These are phyloP conservation scores for Lagopus muta DNA, from an alignment of 2,113 vertebrate genomes.

Conservation along the genomic window DNA sequence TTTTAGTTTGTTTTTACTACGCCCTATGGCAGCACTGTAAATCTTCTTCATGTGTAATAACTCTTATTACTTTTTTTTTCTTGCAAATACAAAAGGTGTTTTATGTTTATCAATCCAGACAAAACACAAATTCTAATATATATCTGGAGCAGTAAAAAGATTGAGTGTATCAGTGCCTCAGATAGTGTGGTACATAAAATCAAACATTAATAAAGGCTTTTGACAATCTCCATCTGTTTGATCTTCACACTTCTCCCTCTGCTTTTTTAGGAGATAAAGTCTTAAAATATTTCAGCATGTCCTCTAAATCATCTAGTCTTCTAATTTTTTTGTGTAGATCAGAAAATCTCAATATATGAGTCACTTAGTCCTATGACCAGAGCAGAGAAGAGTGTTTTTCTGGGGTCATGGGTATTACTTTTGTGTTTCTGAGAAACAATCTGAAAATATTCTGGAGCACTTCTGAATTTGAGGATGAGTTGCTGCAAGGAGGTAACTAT, in stretches of 20 bases:
- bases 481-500: background rate
- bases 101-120: slow-evolving; percentile 44
- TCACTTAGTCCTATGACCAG: slow-evolving; percentile 18
- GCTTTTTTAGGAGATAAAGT: slow-evolving; percentile 39
- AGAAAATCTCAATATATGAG: slow-evolving; percentile 15
- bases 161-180: slow-evolving; percentile 18
- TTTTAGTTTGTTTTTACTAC: background rate
- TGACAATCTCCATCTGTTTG: slow-evolving; percentile 66
- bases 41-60: slow-evolving; percentile 40
- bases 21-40: slow-evolving; percentile 51
- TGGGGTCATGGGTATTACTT: background rate
- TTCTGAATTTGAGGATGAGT: slow-evolving; percentile 4
- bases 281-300: slow-evolving; percentile 47
- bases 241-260: slow-evolving; percentile 55
- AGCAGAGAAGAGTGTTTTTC: background rate
- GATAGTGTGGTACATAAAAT: slow-evolving; percentile 55
- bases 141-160: slow-evolving; percentile 43
- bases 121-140: slow-evolving; percentile 25
- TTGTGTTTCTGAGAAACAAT: background rate
- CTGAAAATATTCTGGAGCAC: background rate
- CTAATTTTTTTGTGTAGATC: background rate
- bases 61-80: slow-evolving; percentile 20
- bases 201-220: slow-evolving; percentile 65
- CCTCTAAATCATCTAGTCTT: slow-evolving; percentile 14
- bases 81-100: slow-evolving; percentile 44